Base-by-base conservation (phyloP, 2,113 vertebrate species). In the Syngnathus floridae region DNA sequence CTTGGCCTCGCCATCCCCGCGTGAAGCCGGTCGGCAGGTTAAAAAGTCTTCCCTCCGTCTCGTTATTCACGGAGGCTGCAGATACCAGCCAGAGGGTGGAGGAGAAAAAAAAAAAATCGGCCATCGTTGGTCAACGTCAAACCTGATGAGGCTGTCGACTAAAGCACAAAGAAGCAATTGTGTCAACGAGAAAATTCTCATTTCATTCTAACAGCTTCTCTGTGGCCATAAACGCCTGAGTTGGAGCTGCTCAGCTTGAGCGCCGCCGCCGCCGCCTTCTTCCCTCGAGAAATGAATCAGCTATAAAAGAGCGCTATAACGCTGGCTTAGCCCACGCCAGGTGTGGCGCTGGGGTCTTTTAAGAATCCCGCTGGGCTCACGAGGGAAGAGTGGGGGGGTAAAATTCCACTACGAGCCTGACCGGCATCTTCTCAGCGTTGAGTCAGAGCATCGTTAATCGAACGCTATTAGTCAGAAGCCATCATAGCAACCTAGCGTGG, bases 231-330 rank as follows among this genome's bases (percentile, higher is more conserved):
- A 85, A 86, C 77, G 73, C 62, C 69, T 75, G 73, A 72, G 80
- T 79, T 62, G 43, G 65, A 78, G 64, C 51, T 66, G 64, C 77
- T 75, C 10, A 4, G 78, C 64, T 75, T 12, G 8, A 75, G 64
- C 73, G 66, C 74, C 40, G 40, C 40, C 40, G 11, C 40, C 40
- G 9, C 40, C 5, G 73, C 69, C 54, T 76, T 66, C 71, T 79
- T 75, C 82, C 73, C 79, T 51, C 31, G 64, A 80, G 78, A 82
- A 80, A 86, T 83, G 77, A 89, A 82, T 83, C 79, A 79, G 76
- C 83, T 70, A 73, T 88, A 84, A 84, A 85, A 86, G 54, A 74
- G 68, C 76, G 78, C 74, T 69, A 81, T 82, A 70, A 80, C 11
- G 21, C 21, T n/a, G 51, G 51, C 51, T 54, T 54, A 54, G 21